A percentile compares a stretch with the other conserved stretches of the same genome.
These are phyloP conservation scores for Mesorhabditis belari DNA, from an alignment of 2,888 invertebrate genomes.

Conservation along the genomic window DNA sequence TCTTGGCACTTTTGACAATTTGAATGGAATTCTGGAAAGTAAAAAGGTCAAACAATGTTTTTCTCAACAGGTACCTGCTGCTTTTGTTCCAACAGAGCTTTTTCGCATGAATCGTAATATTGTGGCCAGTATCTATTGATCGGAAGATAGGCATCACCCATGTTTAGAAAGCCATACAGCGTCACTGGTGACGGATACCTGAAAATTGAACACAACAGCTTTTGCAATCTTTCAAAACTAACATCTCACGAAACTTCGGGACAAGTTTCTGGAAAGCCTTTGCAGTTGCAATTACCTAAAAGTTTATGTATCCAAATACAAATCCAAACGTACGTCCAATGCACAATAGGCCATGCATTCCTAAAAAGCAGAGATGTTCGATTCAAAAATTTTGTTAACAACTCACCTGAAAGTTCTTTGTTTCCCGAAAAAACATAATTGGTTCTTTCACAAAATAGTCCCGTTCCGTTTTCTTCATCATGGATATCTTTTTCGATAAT, in stretches of 20 bases:
- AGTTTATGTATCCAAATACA: conserved; percentile 73
- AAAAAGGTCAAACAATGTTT: too few relatives aligned
- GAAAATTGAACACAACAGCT: conserved; percentile 8
- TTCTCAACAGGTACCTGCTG: too few relatives aligned
- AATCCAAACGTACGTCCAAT: conserved; percentile 71
- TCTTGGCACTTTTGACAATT: too few relatives aligned
- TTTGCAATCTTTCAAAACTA: too few relatives aligned
- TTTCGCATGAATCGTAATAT: conserved; percentile 41
- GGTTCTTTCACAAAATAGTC: background rate
- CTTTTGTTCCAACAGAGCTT: too few relatives aligned
- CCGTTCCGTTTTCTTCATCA: conserved; percentile 21
- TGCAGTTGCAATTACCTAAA: conserved; percentile 73
- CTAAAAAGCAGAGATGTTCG: background rate
- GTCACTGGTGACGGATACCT: conserved; percentile 89
- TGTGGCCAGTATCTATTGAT: conserved; percentile 45
- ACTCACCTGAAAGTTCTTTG: conserved; percentile 61
- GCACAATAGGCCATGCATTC: conserved; percentile 77
- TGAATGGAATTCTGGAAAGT: too few relatives aligned
- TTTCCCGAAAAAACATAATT: background rate
- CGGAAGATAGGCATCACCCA: conserved; percentile 59
- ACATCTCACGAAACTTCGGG: conserved; percentile 73
- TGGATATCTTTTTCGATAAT: too few relatives aligned
- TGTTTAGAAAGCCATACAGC: conserved; percentile 86
- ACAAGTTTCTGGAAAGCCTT: conserved; percentile 68
- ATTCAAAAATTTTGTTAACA: conserved; percentile 61